Evolutionary conservation across 2,113 vertebrate genomes (phyloP).

Genomic region (Ctenodactylus gundi): DNA sequence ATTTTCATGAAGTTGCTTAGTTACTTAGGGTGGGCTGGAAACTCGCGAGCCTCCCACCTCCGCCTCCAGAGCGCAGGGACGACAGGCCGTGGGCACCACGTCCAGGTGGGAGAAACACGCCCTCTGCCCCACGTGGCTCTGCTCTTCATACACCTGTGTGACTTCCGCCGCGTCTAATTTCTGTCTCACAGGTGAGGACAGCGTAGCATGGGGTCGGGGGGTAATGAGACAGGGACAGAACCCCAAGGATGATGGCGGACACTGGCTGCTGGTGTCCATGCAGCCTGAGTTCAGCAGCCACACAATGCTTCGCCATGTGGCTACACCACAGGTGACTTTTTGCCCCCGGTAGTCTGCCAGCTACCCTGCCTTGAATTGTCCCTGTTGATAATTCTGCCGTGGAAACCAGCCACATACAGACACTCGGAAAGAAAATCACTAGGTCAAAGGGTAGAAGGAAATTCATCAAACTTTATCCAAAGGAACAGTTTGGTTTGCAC

Average conservation of each 20-base stretch:
- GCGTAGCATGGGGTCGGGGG: background rate
- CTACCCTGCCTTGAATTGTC: too few relatives aligned
- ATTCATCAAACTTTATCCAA: background rate
- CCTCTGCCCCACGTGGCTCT: background rate
- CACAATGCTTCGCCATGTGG: background rate
- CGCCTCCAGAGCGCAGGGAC: background rate
- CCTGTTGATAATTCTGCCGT: too few relatives aligned
- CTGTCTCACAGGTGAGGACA: background rate
- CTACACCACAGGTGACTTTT: background rate
- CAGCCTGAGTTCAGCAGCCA: fast-evolving
- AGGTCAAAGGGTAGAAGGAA: background rate
- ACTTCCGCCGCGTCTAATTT: background rate
- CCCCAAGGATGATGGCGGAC: background rate
- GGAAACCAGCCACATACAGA: background rate
- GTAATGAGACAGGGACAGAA: background rate
- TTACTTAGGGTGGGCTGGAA: background rate
- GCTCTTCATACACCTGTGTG: background rate
- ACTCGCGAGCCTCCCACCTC: background rate
- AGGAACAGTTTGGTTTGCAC: background rate
- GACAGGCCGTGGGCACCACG: background rate
- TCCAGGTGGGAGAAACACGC: background rate
- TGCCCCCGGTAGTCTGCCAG: background rate
- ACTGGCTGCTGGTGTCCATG: background rate
- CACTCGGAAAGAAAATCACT: background rate
- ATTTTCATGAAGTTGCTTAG: too few relatives aligned